Conservation (phyloP, 1,140 invertebrate species). For the Drosophila pachea region DNA sequence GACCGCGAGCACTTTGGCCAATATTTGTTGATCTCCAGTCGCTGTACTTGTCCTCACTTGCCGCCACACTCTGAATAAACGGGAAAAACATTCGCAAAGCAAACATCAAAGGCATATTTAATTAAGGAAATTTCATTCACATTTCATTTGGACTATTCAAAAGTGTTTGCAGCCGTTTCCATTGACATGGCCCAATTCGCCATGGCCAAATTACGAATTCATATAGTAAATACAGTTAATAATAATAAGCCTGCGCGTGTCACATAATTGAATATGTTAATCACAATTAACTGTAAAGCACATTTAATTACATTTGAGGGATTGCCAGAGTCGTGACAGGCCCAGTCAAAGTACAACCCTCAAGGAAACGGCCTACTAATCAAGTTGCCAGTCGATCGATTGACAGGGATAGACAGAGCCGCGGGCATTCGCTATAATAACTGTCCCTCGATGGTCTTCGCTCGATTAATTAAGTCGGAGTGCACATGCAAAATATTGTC, state of each 20-base stretch:
- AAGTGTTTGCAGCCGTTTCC: neutral
- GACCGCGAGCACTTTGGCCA: conserved; percentile 16
- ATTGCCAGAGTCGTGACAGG: no score
- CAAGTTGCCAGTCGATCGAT: no score
- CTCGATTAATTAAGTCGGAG: conserved; percentile 6
- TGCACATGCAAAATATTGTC: conserved; percentile 12
- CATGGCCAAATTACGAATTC: neutral
- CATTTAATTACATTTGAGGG: neutral
- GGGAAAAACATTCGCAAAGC: neutral
- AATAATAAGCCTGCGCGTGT: neutral
- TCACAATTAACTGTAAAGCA: neutral
- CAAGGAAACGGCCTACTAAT: no score
- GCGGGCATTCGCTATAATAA: no score
- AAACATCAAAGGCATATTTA: conserved; percentile 25
- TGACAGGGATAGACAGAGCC: no score
- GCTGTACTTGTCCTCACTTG: conserved; percentile 34
- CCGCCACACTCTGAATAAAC: conserved; percentile 44
- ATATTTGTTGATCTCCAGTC: conserved; percentile 55
- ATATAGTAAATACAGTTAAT: neutral
- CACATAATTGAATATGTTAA: conserved; percentile 2
- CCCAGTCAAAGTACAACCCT: no score
- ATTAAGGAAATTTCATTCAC: conserved; percentile 23
- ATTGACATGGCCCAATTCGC: neutral
- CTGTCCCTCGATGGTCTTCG: no score
- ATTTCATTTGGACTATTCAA: neutral